Evolutionary conservation across 2,888 invertebrate species (phyloP), one percentile per base, ranked within the genome.

Genomic region (Torymus aiolomorphi): DNA sequence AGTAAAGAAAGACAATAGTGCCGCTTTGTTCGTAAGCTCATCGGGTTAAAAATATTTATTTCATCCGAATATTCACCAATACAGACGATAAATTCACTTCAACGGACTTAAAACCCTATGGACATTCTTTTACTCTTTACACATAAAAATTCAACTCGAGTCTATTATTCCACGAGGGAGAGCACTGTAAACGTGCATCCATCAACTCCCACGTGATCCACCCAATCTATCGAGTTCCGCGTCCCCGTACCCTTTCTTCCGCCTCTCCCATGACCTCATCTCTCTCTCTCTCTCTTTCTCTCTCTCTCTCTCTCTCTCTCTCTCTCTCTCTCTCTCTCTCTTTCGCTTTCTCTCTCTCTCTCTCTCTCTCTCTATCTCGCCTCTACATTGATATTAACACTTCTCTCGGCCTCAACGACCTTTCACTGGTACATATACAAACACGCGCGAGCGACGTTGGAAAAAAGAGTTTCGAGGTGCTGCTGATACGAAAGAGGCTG

Each of bases 381-480:
- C 63, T 65, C 51, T 57, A 75, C 13, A 75, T 79, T 74, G 65
- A 73, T 73, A 78, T 73, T 78, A 72, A 66, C 20, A 42, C 70
- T 56, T 18, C 61, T 54, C 61, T 24, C 42, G 24, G 75, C 61
- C n/a, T 75, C 65, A 71, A 76, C 57, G 75, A 80, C 71, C 80
- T 80, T 80, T 80, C 76, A 72, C 80, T 76, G 71, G 14, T 18
- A n/a, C 61, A 13, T 49, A 49, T 51, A 12, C 14, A 11, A 13
- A 5, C 18, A 57, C 52, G 31, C 11, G 18, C 65, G 31, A 16
- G 67, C 42, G n/a, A 31, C n/a, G 12, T 12, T n/a, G 42, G 59
- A 12, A 67, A 62, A 61, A 51, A 54, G n/a, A 54, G 54, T 31
- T 69, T 67, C 73, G 67, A 78, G 65, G 49, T 18, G 67, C 24